Evolutionary conservation across 2,888 invertebrate species (phyloP), one percentile per base, ranked within the genome.

Genomic region (Hedychridium roseum): DNA sequence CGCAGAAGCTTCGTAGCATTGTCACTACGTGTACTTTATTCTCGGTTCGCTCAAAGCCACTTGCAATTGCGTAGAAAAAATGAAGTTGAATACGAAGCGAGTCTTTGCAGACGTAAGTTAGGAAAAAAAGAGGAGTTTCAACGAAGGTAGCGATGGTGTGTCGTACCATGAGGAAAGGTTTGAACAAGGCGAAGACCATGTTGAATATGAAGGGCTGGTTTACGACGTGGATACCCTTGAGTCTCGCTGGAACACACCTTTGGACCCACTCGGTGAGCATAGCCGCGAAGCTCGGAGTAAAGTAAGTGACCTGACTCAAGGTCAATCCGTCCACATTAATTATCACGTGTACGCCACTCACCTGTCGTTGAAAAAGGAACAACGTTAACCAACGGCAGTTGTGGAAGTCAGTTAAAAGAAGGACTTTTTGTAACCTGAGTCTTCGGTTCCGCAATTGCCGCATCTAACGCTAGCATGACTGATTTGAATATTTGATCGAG

Each of bases 181-280:
- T 93, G 78, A 95, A 90, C 43, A 96, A 83, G 5, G 90, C 87
- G 69, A 90, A 94, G 2, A 92, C 81, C 85, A 93, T 88, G 71
- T 92, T 92, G 80, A 95, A 94, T 51, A 94, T 83, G 58, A 85
- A 87, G 0, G 94, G 91, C 73, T 95, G 94, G 74, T 92, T 92
- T n/a, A 95, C 82, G 38, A 94, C 84, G 72, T 95, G 94, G 2
- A 96, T 87, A 0, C 86, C 92, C 79, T 93, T 94, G 32, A 96
- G 80, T 38, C 95, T 86, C 52, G 88, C 82, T 0, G 94, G 92
- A 20, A 92, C 86, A 68, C 91, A 90, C 70, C 92, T 93, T 87
- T 92, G 82, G 14, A 90, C 83, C 84, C 89, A 90, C 20, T 90
- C 89, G 4, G 88, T 79, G 14, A 88, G 78, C 79, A 87, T 84